Conservation (phyloP, 2,113 vertebrate genomes). For the Oxygymnocypris stewartii region DNA sequence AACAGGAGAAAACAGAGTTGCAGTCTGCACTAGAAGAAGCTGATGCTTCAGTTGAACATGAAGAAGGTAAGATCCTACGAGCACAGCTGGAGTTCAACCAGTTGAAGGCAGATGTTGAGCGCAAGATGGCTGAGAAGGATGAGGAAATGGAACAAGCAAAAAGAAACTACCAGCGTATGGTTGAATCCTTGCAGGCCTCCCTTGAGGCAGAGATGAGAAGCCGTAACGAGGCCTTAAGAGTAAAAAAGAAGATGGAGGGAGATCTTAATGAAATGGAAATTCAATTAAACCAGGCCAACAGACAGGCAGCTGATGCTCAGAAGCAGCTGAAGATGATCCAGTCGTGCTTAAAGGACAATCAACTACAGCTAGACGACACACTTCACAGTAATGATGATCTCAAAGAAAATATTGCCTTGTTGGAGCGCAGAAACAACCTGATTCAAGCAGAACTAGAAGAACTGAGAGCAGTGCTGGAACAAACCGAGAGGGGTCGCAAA, state of each 20-base stretch:
- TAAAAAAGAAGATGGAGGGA: slow-evolving; percentile 89
- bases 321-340: slow-evolving; percentile 86
- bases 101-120: slow-evolving; percentile 77
- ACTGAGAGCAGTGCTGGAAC: slow-evolving; percentile 77
- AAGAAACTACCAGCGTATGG: slow-evolving; percentile 77
- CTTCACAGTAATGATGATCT: slow-evolving; percentile 78
- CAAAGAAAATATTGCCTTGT: slow-evolving; percentile 79
- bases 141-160: slow-evolving; percentile 86
- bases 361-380: slow-evolving; percentile 79
- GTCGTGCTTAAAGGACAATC: slow-evolving; percentile 81
- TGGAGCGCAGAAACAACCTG: slow-evolving; percentile 80
- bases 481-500: slow-evolving; percentile 81
- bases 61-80: slow-evolving; percentile 82
- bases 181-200: slow-evolving; percentile 81
- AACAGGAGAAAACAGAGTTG: slow-evolving; percentile 85
- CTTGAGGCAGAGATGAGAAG: slow-evolving; percentile 81
- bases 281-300: slow-evolving; percentile 82
- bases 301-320: slow-evolving; percentile 79
- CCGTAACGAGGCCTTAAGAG: slow-evolving; percentile 78
- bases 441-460: slow-evolving; percentile 84
- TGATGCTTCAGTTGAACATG: slow-evolving; percentile 85
- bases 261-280: slow-evolving; percentile 80
- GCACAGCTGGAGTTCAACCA: slow-evolving; percentile 83
- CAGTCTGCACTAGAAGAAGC: slow-evolving; percentile 89
- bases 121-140: slow-evolving; percentile 80